Percentiles rank a stretch among this genome's conserved stretches.
These are phyloP conservation scores for Dermochelys coriacea DNA, from an alignment of 2,797 vertebrate genomes.

Conservation along the genomic window DNA sequence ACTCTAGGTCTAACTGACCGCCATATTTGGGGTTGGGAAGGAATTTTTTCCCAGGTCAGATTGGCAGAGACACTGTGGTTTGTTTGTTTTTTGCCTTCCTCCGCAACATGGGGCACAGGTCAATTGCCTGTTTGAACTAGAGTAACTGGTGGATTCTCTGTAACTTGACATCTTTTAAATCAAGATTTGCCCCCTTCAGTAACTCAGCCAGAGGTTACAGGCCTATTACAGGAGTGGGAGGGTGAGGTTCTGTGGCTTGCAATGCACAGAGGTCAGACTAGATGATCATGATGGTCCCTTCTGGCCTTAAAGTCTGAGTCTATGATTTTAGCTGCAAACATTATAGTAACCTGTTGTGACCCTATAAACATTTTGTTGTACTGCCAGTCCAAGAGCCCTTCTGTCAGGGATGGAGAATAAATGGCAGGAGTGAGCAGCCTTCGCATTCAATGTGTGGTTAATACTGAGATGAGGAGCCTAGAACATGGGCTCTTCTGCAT, in stretches of 20 bases:
- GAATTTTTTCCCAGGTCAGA: not conserved
- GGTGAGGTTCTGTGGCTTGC: not conserved
- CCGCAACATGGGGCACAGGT: not conserved
- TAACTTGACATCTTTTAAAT: not conserved
- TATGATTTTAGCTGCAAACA: not conserved
- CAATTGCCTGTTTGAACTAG: not conserved
- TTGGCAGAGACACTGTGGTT: not conserved
- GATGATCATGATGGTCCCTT: not conserved
- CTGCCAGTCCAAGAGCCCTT: fast-evolving
- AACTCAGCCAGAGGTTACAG: not conserved
- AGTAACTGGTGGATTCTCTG: not conserved
- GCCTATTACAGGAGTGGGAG: not conserved
- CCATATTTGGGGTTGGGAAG: not conserved
- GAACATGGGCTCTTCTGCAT: fast-evolving
- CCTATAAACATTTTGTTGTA: not conserved
- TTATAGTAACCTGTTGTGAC: not conserved
- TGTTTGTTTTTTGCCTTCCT: not conserved
- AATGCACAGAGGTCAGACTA: not conserved
- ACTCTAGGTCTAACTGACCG: not conserved
- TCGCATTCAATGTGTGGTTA: not conserved
- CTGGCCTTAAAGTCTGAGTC: not conserved
- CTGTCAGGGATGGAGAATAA: fast-evolving
- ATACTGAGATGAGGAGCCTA: not conserved
- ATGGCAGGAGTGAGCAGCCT: not conserved
- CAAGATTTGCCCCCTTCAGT: not conserved